These are phyloP conservation scores for Limnodromus scolopaceus DNA, from an alignment of 2,797 vertebrate species.

Conservation along the genomic window DNA sequence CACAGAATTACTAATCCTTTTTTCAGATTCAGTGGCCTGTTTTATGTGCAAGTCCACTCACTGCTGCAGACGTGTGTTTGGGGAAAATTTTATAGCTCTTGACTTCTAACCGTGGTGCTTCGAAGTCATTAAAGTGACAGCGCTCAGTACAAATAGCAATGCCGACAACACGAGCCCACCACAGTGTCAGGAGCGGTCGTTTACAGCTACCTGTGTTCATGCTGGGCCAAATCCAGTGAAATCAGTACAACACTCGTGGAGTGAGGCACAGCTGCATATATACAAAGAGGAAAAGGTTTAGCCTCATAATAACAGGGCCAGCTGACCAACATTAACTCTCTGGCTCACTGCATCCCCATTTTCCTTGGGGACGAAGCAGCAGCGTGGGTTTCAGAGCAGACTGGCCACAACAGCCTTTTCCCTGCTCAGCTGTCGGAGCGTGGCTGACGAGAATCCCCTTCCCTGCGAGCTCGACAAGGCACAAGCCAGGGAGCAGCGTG, in stretches of 20 bases:
- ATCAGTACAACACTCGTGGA: neutral
- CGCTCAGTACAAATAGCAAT: neutral
- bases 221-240: neutral
- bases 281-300: neutral
- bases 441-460: neutral
- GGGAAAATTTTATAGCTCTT: neutral
- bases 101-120: neutral
- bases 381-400: neutral
- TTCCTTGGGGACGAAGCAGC: neutral
- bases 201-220: neutral
- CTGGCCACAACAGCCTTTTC: neutral
- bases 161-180: neutral
- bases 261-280: neutral
- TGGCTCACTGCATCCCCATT: rapidly evolving
- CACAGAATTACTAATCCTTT: neutral
- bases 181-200: neutral
- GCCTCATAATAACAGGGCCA: rapidly evolving
- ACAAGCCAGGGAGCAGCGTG: neutral
- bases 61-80: neutral
- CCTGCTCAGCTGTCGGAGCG: rapidly evolving
- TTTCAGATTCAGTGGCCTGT: neutral
- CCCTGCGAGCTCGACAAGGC: rapidly evolving
- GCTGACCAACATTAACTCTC: neutral
- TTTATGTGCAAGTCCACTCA: neutral
- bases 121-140: neutral